Evolutionary conservation across 2,797 vertebrate genomes (phyloP), one percentile per base, ranked within the genome.

Genomic region (Eremophila alpestris): DNA sequence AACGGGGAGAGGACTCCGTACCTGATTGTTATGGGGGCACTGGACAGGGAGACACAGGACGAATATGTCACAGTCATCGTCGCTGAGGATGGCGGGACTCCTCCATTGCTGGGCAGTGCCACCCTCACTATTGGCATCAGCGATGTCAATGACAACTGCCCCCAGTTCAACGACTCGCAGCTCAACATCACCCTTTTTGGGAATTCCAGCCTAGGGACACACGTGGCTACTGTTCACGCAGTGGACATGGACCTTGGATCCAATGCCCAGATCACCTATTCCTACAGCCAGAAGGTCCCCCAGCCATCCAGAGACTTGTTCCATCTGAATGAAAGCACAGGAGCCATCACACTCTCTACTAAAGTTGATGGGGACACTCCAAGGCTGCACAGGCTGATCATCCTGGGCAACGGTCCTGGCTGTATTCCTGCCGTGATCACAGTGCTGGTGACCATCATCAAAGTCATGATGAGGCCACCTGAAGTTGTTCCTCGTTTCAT

Each of bases 71-170:
- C 99, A 15, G 98, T 99, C 65, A 99, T 99, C 13, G 85, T 99
- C 5, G 99, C 99, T 10, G 99, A 99, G 97, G 99, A 99, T 24
- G 99, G 99, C 8, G 99, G 99, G 5, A 98, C 97, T 11, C 99
- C 99, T 58, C 98, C 99, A 0, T 98, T 99, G 2, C 32, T 99
- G 34, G 99, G 99, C 38, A 99, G 98, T 6, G 98, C 99, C 55
- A 99, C 98, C 30, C 98, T 99, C 52, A 99, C 98, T 95, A 98
- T 99, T 74, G 95, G 98, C 78, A 99, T 99, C 95, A 98, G 98
- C 1, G 99, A 99, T 83, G 97, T 99, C 84, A 99, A 99, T 45
- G 99, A 99, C 97, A 99, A 99, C 94, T 99, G 99, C 68, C 99
- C 99, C 16, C 98, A 98, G 75, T 99, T 99, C 96, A 95, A 83